Evolutionary conservation across 2,888 invertebrate species (phyloP).

Genomic region (Tetrapedia diversipes): DNA sequence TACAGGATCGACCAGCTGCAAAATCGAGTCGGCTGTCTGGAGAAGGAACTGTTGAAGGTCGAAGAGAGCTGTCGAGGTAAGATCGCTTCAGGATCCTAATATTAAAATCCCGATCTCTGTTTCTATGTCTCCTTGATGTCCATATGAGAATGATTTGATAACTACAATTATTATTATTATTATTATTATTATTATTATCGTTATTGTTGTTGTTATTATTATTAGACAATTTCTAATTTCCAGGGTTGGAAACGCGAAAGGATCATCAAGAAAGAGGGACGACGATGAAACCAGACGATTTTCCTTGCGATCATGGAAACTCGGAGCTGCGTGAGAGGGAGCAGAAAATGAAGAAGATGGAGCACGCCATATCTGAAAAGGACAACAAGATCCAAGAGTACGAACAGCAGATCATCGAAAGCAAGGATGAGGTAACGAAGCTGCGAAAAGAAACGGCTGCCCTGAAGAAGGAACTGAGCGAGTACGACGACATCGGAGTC

Average conservation of each 20-base stretch:
- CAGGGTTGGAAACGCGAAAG: conserved; percentile 28
- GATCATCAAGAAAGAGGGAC: conserved; percentile 30
- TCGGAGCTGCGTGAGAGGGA: conserved; percentile 47
- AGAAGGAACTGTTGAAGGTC: conserved; percentile 60
- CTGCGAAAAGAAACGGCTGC: conserved; percentile 66
- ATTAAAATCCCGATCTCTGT: background rate
- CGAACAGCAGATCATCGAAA: conserved; percentile 71
- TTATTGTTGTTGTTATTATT: too few species aligned
- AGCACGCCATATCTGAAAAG: conserved; percentile 72
- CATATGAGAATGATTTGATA: too few species aligned
- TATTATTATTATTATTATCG: too few species aligned
- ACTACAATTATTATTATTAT: too few species aligned
- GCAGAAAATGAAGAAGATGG: conserved; percentile 74
- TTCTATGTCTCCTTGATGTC: background rate
- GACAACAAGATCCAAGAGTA: conserved; percentile 72
- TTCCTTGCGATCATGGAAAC: background rate
- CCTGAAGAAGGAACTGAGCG: conserved; percentile 70
- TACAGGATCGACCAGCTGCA: conserved; percentile 75
- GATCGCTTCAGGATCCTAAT: background rate
- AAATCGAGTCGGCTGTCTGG: conserved; percentile 58
- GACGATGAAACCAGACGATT: conserved; percentile 19
- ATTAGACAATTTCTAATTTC: background rate
- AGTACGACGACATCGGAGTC: conserved; percentile 73
- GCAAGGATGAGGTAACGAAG: conserved; percentile 68
- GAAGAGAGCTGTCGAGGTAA: conserved; percentile 50